Conservation (phyloP, 2,797 vertebrate species). For the Smutsia gigantea region DNA sequence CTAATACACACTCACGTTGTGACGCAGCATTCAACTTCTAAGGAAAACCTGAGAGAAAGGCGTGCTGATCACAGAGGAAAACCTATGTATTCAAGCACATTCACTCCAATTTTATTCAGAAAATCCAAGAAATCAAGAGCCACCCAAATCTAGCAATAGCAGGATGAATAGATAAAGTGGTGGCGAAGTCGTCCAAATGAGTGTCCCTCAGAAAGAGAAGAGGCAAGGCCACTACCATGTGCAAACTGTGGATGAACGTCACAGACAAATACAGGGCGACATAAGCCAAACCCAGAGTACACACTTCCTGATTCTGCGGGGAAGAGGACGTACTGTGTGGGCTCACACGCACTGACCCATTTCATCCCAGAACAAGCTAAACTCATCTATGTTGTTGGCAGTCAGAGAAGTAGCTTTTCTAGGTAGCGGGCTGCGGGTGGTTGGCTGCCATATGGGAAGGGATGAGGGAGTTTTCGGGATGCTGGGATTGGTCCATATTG, state of each 20-base stretch:
- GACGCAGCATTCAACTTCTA: background rate
- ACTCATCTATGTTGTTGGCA: background rate
- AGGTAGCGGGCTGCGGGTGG: background rate
- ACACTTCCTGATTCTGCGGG: background rate
- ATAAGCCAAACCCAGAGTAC: background rate
- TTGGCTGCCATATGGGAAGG: background rate
- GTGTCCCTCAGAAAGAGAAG: background rate
- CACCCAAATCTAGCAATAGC: background rate
- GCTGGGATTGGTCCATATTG: background rate
- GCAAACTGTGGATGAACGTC: background rate
- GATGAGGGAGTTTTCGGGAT: background rate
- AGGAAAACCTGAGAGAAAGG: background rate
- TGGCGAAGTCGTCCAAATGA: background rate
- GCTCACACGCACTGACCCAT: too few species aligned
- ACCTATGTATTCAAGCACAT: background rate
- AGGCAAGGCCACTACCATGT: background rate
- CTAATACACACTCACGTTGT: background rate
- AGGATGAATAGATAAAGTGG: background rate
- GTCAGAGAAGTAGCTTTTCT: background rate
- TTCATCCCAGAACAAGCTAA: background rate
- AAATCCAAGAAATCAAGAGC: background rate
- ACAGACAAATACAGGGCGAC: background rate
- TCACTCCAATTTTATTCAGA: background rate
- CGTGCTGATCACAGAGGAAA: background rate
- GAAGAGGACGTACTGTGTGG: background rate